Evolutionary conservation across 2,113 vertebrate genomes (phyloP).

Genomic region (Protobothrops flavoviridis): DNA sequence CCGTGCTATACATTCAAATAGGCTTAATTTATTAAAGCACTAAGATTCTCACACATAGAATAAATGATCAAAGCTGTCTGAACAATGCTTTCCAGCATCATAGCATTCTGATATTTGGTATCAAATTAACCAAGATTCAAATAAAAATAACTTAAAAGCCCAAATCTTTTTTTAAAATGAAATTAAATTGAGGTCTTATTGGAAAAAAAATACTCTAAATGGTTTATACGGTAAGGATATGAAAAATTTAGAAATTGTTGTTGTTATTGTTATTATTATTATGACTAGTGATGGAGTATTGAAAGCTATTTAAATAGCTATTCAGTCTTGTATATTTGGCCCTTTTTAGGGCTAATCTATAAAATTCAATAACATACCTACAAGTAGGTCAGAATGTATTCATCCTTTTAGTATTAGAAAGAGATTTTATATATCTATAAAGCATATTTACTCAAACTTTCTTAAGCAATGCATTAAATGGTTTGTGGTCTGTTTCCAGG

Average conservation of each 20-base stretch:
- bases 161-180: background rate
- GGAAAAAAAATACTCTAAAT: background rate
- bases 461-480: conserved; percentile 8
- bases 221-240: background rate
- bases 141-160: conserved; percentile 16
- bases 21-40: background rate
- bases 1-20: background rate
- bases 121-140: background rate
- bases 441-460: background rate
- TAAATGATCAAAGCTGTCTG: conserved; percentile 21
- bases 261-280: background rate
- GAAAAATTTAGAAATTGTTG: background rate
- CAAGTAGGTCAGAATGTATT: background rate
- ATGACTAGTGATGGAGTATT: background rate
- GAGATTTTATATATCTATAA: conserved; percentile 1
- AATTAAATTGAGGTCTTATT: background rate
- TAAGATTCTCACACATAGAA: conserved; percentile 7
- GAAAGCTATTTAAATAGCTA: background rate
- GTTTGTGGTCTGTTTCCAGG: conserved; percentile 3
- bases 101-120: background rate
- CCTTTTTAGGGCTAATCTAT: background rate
- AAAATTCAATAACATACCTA: background rate
- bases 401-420: background rate
- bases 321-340: background rate
- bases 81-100: background rate